These are phyloP conservation scores for Leucophenga montana DNA, from an alignment of 2,888 invertebrate genomes.

Conservation along the genomic window DNA sequence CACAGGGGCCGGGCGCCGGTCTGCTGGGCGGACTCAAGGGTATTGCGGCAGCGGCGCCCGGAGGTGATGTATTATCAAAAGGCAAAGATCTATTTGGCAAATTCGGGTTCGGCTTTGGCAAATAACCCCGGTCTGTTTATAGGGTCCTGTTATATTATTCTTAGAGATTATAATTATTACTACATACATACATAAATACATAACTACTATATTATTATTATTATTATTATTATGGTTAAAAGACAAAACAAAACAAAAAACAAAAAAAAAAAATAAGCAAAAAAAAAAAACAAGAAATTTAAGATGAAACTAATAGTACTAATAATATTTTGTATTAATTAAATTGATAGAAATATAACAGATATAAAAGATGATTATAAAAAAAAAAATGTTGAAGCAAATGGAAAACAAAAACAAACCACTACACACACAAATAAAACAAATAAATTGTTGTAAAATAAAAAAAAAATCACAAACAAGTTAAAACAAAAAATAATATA, in stretches of 20 bases:
- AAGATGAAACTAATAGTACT: conserved; percentile 59
- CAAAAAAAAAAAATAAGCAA: conserved; percentile 19
- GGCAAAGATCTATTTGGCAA: conserved; percentile 88
- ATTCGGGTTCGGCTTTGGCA: conserved; percentile 92
- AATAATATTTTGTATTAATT: conserved; percentile 68
- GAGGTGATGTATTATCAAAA: conserved; percentile 92
- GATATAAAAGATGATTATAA: conserved; percentile 31
- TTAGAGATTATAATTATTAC: conserved; percentile 64
- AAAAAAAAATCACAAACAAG: conserved; percentile 50
- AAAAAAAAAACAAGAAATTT: conserved; percentile 39
- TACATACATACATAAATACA: conserved; percentile 28
- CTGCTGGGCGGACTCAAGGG: conserved; percentile 93
- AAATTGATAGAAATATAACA: conserved; percentile 65
- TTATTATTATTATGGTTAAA: conserved; percentile 54
- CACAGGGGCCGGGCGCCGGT: conserved; percentile 80
- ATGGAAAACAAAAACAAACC: conserved; percentile 8
- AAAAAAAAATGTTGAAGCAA: conserved; percentile 24
- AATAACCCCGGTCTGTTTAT: conserved; percentile 76
- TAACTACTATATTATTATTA: conserved; percentile 53
- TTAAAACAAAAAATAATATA: conserved; percentile 49
- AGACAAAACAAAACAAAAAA: conserved; percentile 21
- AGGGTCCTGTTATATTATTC: conserved; percentile 69
- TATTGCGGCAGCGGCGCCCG: conserved; percentile 87
- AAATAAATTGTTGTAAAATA: conserved; percentile 65
- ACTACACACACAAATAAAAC: conserved; percentile 35